Evolutionary conservation across 2,113 vertebrate genomes (phyloP), one percentile per base, ranked within the genome.

Genomic region (Anser cygnoides): DNA sequence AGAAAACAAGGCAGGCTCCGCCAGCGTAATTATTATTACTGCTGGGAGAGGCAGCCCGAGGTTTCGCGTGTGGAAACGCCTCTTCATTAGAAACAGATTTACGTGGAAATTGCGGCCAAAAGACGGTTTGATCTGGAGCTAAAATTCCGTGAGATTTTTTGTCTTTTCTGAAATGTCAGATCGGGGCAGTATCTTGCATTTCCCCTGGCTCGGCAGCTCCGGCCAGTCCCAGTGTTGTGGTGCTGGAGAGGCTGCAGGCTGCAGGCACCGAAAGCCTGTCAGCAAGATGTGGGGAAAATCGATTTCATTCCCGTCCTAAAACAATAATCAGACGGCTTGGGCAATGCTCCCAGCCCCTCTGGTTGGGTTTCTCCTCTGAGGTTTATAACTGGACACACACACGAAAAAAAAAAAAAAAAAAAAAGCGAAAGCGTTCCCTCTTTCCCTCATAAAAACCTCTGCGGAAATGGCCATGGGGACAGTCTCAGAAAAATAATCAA

Each of bases 271-370:
- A 95, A 84, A 89, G 16, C 2, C 6, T 78, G 89, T 87, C 41
- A 84, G 65, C 67, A 62, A 74, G 46, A 86, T 91, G 57, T 7
- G 59, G 87, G 84, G 1, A 54, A 96, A 95, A 93, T 18, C 9
- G 84, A 89, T 92, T 68, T 91, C 14, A 17, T 67, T 93, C 74
- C 89, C 28, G 6, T 67, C 65, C 84, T 96, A 75, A 89, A 92
- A 68, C 61, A 62, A 52, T 31, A 89, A 90, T 58, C 13, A 15
- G 62, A 85, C 14, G 21, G 5, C 39, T 91, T 65, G 84, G 71
- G 76, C 76, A 66, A 57, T 21, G 54, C 58, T 92, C 44, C 49
- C 73, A 59, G 17, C 9, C n/a, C 31, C 26, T 82, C 55, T 72
- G 43, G 2, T 37, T 8, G 43, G 16, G 16, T 65, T 39, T 84